Evolutionary conservation across 2,888 invertebrate species (phyloP), one percentile per base, ranked within the genome.

Genomic region (Thera obeliscata): DNA sequence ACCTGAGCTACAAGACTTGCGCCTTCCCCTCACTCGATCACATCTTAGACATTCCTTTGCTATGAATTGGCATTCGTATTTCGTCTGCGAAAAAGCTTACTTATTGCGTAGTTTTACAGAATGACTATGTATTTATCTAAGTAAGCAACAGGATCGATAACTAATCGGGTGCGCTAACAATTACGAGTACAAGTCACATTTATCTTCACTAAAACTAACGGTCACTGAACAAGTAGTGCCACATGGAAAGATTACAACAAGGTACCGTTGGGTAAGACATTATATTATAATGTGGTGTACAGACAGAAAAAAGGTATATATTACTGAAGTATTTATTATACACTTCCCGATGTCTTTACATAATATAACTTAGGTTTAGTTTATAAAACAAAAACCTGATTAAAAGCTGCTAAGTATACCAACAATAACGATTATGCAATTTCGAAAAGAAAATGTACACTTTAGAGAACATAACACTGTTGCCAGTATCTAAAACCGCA

Each of bases 401-500:
- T 90, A 91, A 87, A 92, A 91, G 90, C 91, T 88, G 90, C 87
- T 87, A 86, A 85, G 82, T 89, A 89, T 87, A 87, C 87, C 88
- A 91, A 92, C 89, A 89, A 88, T 85, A 91, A 91, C 86, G 87
- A 90, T 88, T 88, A 91, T 88, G 91, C 87, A 89, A 90, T 89
- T 90, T 88, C 77, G 86, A 86, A 82, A 84, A 77, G 74, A 80
- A 81, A 86, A 84, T 82, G 78, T 87, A 88, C 84, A 87, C 77
- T 75, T 67, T 74, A 74, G 81, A 74, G 74, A 70, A 70, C 61
- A 66, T 60, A 63, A 68, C 70, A 65, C 67, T 67, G 65, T 71
- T 64, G 61, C 60, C 69, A 66, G 70, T 75, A 74, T 76, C 71
- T 71, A 70, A 76, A 85, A 86, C 86, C 84, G 86, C 79, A 81